These are phyloP conservation scores for Adoxophyes honmai DNA, from an alignment of 1,140 invertebrate genomes.

Conservation along the genomic window DNA sequence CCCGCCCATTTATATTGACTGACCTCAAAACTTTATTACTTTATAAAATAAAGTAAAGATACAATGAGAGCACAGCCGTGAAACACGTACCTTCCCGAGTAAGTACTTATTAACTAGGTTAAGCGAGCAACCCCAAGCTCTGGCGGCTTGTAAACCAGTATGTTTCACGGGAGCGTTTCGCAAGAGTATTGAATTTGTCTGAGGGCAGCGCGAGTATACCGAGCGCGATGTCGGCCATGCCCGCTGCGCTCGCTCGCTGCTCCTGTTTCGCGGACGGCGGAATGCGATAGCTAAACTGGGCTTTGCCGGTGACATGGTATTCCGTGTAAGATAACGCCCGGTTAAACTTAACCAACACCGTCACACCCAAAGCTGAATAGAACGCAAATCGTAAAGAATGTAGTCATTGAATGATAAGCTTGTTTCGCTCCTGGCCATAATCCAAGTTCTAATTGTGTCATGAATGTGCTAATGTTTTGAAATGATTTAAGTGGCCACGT, in stretches of 20 bases:
- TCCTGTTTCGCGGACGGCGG: constrained; percentile 59
- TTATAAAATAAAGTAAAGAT: not conserved
- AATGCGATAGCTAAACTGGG: constrained; percentile 61
- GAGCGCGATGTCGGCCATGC: constrained; percentile 44
- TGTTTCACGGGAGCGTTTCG: constrained; percentile 70
- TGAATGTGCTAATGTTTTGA: constrained; percentile 2
- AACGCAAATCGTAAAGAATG: constrained; percentile 25
- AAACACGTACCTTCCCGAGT: not conserved
- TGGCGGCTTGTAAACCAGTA: constrained; percentile 35
- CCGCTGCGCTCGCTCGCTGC: constrained; percentile 32
- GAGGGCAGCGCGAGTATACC: constrained; percentile 53
- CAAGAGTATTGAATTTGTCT: constrained; percentile 69
- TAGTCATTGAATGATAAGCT: constrained; percentile 25
- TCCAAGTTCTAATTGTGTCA: constrained; percentile 27
- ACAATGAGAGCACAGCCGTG: not conserved
- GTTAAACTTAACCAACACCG: constrained; percentile 32
- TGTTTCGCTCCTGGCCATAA: constrained; percentile 23
- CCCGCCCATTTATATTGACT: not conserved
- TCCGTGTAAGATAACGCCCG: constrained; percentile 42
- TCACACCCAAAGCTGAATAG: constrained; percentile 27
- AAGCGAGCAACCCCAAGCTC: constrained; percentile 12
- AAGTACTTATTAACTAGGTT: constrained; percentile 9
- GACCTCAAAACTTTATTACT: not conserved
- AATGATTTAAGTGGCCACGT: not conserved
- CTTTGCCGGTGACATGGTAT: constrained; percentile 41